phyloP scores from a whole-genome alignment of 2,888 invertebrate genomes.

The Netelia virgata region DNA sequence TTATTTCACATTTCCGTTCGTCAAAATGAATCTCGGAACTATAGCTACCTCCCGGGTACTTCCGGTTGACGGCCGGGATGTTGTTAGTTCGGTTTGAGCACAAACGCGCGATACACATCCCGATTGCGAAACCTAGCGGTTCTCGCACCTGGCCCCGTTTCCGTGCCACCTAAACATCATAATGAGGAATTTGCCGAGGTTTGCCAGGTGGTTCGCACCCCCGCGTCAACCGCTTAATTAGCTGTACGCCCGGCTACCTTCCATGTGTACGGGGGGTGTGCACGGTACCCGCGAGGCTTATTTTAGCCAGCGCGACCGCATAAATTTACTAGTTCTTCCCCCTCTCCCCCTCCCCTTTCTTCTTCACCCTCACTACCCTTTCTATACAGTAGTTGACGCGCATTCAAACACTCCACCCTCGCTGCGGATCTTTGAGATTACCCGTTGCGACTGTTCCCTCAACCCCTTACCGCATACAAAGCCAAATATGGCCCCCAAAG shows the following conservation, averaged over 20 bases:
- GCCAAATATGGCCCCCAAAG: too few relatives aligned
- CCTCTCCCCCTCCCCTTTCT: conserved; percentile 1
- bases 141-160: conserved; percentile 66
- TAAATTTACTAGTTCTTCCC: conserved; percentile 26
- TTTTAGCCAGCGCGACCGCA: conserved; percentile 44
- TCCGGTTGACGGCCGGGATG: neutral
- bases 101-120: conserved; percentile 5
- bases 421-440: conserved; percentile 27
- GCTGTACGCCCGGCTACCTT: conserved; percentile 61
- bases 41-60: neutral
- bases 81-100: neutral
- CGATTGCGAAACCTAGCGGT: conserved; percentile 36
- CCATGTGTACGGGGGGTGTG: neutral
- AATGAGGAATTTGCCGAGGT: conserved; percentile 72
- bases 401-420: neutral
- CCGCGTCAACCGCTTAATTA: conserved; percentile 68
- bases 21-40: neutral
- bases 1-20: neutral
- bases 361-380: conserved; percentile 25
- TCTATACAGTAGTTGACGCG: conserved; percentile 6
- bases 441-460: neutral
- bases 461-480: too few relatives aligned
- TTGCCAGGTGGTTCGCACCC: conserved; percentile 65
- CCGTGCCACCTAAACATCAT: conserved; percentile 68
- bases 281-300: conserved; percentile 26